Percentiles rank a stretch among this genome's conserved stretches.
Conservation (phyloP, 1,140 invertebrate genomes). For the Phocides pigmalion region DNA sequence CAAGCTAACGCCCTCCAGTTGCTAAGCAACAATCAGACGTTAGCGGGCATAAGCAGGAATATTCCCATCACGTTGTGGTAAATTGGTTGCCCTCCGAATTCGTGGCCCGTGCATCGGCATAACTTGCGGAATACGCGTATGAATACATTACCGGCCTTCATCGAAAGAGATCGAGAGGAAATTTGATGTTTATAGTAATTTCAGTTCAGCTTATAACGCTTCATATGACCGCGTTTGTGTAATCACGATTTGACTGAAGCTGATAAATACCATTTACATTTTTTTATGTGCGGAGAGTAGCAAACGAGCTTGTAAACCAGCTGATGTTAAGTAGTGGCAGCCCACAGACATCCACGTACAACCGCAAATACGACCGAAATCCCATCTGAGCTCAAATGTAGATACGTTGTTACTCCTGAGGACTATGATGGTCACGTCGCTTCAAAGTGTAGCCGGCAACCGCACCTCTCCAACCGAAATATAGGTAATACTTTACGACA, state of each 20-base stretch:
- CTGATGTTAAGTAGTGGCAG: too few species aligned
- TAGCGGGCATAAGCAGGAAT: constrained; percentile 50
- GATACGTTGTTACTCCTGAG: too few species aligned
- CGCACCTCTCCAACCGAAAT: too few species aligned
- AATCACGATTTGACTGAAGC: constrained; percentile 30
- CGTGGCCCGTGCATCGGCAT: constrained; percentile 53
- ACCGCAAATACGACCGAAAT: too few species aligned
- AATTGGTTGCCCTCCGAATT: constrained; percentile 61
- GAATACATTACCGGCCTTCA: constrained; percentile 63
- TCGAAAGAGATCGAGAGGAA: constrained; percentile 53
- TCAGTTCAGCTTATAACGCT: constrained; percentile 39
- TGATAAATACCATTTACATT: constrained; percentile 10
- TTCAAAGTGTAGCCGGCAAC: too few species aligned
- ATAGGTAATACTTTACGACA: too few species aligned
- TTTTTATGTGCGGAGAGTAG: background rate
- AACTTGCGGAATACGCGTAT: constrained; percentile 59
- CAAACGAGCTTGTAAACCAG: too few species aligned
- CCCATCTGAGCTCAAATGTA: too few species aligned
- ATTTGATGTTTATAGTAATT: constrained; percentile 59
- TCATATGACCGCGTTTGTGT: constrained; percentile 31
- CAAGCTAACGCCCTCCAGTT: constrained; percentile 26
- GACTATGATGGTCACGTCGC: too few species aligned
- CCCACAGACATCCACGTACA: too few species aligned
- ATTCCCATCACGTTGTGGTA: constrained; percentile 63
- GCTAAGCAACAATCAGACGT: constrained; percentile 50